These are phyloP conservation scores for Corbicula japonica DNA, from an alignment of 2,888 invertebrate genomes.

Conservation along the genomic window DNA sequence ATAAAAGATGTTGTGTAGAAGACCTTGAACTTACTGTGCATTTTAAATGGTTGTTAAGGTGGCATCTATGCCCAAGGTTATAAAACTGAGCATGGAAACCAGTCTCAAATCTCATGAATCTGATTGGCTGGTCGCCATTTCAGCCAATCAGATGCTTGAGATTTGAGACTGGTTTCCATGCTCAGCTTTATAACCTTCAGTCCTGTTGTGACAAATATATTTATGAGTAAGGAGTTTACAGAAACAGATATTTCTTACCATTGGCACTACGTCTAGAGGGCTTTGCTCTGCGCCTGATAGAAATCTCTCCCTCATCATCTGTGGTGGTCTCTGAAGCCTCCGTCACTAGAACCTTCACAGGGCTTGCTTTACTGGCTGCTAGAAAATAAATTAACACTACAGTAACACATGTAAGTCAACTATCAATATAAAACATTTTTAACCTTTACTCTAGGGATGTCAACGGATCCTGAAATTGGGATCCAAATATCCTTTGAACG, in stretches of 20 bases:
- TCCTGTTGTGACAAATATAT: too few relatives aligned
- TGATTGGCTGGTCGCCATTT: neutral
- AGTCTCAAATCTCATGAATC: neutral
- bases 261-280: constrained; percentile 51
- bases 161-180: neutral
- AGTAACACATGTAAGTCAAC: neutral
- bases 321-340: constrained; percentile 1
- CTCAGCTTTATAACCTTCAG: too few relatives aligned
- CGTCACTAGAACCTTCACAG: constrained; percentile 5
- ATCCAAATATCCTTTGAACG: too few relatives aligned
- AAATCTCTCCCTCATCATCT: constrained; percentile 49
- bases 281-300: constrained; percentile 47
- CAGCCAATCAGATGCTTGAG: too few relatives aligned
- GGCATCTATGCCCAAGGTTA: too few relatives aligned
- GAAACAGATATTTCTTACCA: constrained; percentile 12
- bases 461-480: too few relatives aligned
- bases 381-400: neutral
- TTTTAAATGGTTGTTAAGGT: too few relatives aligned
- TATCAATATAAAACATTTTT: neutral
- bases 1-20: too few relatives aligned
- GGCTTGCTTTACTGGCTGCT: neutral
- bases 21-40: too few relatives aligned
- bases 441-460: neutral
- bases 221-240: too few relatives aligned
- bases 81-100: too few relatives aligned